phyloP scores from a whole-genome alignment of 1,140 invertebrate genomes.

The Anastatus disparis region DNA sequence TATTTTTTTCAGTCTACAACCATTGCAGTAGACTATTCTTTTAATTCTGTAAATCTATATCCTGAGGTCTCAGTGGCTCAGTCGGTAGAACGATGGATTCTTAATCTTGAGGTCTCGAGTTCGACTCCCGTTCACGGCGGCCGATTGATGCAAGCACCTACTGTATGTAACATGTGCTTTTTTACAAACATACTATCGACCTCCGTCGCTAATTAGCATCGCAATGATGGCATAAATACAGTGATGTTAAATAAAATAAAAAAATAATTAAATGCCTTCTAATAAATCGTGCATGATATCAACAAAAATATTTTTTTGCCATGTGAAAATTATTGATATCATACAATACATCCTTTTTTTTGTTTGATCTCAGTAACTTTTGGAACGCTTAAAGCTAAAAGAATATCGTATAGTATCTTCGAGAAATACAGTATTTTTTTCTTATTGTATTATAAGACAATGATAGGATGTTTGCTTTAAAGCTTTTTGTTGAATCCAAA shows the following conservation, averaged over 20 bases:
- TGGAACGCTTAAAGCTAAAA: neutral
- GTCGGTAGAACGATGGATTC: too few relatives aligned
- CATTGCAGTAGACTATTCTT: neutral
- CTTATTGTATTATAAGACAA: slow-evolving; percentile 20
- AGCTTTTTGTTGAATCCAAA: slow-evolving; percentile 40
- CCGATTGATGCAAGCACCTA: too few relatives aligned
- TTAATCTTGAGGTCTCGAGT: too few relatives aligned
- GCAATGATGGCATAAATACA: too few relatives aligned
- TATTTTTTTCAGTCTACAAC: too few relatives aligned
- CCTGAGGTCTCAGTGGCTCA: too few relatives aligned
- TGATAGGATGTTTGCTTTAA: slow-evolving; percentile 32
- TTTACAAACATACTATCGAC: too few relatives aligned
- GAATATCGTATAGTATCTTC: neutral
- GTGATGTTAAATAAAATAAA: too few relatives aligned
- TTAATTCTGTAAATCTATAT: neutral
- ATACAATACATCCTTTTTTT: neutral
- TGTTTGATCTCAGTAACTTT: neutral
- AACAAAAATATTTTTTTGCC: neutral
- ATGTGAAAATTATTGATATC: slow-evolving; percentile 8
- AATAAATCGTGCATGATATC: slow-evolving; percentile 18
- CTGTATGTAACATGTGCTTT: too few relatives aligned
- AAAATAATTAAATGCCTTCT: slow-evolving; percentile 8
- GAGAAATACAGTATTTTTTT: neutral
- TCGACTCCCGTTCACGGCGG: too few relatives aligned
- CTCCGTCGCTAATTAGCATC: too few relatives aligned